phyloP scores from a whole-genome alignment of 2,888 invertebrate genomes.

The Drosophila vallismaia region DNA sequence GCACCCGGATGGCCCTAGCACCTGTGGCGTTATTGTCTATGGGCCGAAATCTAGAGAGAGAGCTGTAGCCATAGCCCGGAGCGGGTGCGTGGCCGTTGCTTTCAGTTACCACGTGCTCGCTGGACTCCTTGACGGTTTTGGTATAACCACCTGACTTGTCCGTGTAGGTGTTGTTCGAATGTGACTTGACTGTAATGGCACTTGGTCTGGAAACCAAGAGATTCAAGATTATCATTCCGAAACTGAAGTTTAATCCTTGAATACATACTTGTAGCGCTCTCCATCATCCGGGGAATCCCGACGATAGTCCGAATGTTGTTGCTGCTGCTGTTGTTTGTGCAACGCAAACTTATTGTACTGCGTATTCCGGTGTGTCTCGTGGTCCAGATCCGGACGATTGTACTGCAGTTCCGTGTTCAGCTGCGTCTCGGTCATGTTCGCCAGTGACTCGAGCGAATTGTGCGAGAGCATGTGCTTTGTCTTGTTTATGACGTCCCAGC shows the following conservation, averaged over 20 bases:
- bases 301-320: constrained; percentile 76
- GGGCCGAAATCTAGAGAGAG: constrained; percentile 82
- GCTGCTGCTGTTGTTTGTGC: constrained; percentile 79
- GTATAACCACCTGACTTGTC: constrained; percentile 82
- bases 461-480: constrained; percentile 90
- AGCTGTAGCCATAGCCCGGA: constrained; percentile 76
- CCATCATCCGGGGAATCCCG: constrained; percentile 80
- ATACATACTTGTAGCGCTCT: constrained; percentile 78
- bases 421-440: constrained; percentile 88
- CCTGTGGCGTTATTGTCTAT: constrained; percentile 88
- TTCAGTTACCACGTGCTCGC: constrained; percentile 83
- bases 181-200: constrained; percentile 83
- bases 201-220: constrained; percentile 73
- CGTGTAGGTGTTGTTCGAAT: constrained; percentile 82
- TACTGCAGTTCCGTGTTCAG: constrained; percentile 85
- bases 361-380: constrained; percentile 87
- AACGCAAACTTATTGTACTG: constrained; percentile 86
- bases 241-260: background rate
- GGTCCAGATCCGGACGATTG: constrained; percentile 85
- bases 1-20: constrained; percentile 93
- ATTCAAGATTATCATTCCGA: background rate
- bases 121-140: constrained; percentile 83
- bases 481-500: constrained; percentile 93
- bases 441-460: constrained; percentile 88
- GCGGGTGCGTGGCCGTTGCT: constrained; percentile 67